Percentiles rank a stretch among this genome's conserved stretches.
Evolutionary conservation across 2,113 vertebrate species (phyloP).

Genomic region (Gila orcuttii): DNA sequence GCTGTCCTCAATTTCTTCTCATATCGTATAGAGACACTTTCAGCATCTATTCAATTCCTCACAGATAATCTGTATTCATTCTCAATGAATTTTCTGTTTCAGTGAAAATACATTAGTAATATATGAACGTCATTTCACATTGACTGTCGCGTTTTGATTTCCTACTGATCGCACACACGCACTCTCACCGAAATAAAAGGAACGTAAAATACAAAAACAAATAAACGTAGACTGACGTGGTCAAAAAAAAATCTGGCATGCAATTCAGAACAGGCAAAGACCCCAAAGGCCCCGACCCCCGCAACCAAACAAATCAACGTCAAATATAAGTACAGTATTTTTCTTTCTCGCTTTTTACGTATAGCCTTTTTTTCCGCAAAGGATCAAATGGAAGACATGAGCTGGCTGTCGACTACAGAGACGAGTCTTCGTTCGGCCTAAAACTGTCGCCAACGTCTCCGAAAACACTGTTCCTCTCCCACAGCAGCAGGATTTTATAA

Average conservation of each 20-base stretch:
- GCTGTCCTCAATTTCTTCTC: not conserved
- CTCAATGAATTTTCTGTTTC: not conserved
- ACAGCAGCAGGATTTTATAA: constrained; percentile 58
- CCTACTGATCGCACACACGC: not conserved
- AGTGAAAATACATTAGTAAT: not conserved
- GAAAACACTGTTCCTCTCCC: constrained; percentile 33
- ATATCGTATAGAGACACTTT: not conserved
- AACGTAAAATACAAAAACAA: constrained; percentile 33
- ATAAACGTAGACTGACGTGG: constrained; percentile 54
- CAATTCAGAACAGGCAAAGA: constrained; percentile 58
- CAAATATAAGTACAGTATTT: constrained; percentile 45
- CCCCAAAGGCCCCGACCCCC: constrained; percentile 13
- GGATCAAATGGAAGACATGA: constrained; percentile 71
- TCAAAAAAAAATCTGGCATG: constrained; percentile 60
- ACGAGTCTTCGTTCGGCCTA: constrained; percentile 35
- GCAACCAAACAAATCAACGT: constrained; percentile 29
- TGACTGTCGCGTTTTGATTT: not conserved
- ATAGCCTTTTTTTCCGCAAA: not conserved
- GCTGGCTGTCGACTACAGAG: constrained; percentile 58
- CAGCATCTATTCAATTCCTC: not conserved
- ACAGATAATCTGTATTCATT: not conserved
- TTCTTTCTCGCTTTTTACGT: not conserved
- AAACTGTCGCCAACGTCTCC: constrained; percentile 23
- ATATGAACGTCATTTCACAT: not conserved
- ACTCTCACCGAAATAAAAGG: not conserved